phyloP scores from a whole-genome alignment of 2,113 vertebrate genomes.

The Chlorodrepanis virens region DNA sequence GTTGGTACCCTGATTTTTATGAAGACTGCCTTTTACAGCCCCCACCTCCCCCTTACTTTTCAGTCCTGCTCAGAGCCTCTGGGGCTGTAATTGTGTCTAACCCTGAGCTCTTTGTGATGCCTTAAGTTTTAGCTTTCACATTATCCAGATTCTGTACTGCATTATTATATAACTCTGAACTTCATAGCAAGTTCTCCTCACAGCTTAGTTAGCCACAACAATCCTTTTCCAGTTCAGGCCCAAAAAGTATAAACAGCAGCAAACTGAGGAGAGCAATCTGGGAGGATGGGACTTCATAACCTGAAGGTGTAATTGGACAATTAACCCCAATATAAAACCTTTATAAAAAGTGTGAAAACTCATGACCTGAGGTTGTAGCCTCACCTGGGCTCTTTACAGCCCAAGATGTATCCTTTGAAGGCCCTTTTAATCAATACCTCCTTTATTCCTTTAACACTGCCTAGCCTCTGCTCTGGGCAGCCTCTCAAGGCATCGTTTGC shows the following conservation, averaged over 20 bases:
- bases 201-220: not conserved
- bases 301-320: not conserved
- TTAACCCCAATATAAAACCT: not conserved
- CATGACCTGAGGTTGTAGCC: fast-evolving
- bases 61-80: not conserved
- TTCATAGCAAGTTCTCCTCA: not conserved
- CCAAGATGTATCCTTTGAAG: not conserved
- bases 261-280: not conserved
- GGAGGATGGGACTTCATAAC: not conserved
- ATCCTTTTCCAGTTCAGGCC: not conserved
- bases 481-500: not conserved
- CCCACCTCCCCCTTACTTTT: fast-evolving
- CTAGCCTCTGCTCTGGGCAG: not conserved
- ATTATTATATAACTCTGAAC: not conserved
- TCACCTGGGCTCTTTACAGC: not conserved
- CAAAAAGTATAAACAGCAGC: not conserved
- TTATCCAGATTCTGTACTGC: not conserved
- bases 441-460: not conserved
- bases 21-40: not conserved
- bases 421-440: not conserved
- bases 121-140: not conserved
- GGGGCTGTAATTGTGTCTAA: not conserved
- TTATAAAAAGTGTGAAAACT: not conserved
- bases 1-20: not conserved
- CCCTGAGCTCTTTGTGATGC: not conserved